Evolutionary conservation across 1,140 invertebrate genomes (phyloP).

Genomic region (Argopecten irradians): DNA sequence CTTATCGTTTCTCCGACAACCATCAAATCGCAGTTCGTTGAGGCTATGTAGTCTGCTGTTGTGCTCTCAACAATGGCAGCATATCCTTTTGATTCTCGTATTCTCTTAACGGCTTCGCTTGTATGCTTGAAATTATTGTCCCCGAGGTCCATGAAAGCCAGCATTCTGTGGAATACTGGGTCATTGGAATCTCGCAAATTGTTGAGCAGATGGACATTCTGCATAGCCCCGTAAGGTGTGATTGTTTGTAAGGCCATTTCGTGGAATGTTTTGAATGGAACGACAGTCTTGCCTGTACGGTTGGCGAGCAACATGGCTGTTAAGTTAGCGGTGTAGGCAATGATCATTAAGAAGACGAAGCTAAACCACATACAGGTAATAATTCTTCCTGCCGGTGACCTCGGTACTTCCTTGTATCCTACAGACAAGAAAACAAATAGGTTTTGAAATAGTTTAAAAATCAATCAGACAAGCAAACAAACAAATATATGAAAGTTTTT

Average conservation of each 20-base stretch:
- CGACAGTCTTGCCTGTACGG: conserved; percentile 45
- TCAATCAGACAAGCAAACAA: no score
- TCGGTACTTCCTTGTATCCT: conserved; percentile 63
- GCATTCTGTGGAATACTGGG: not conserved
- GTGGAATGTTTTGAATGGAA: conserved; percentile 59
- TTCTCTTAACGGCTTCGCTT: conserved; percentile 88
- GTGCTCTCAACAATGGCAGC: conserved; percentile 94
- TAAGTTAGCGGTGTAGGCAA: conserved; percentile 63
- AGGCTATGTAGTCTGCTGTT: conserved; percentile 94
- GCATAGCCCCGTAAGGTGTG: conserved; percentile 42
- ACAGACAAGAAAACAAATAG: not conserved
- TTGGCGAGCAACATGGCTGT: conserved; percentile 88
- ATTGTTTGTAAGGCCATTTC: conserved; percentile 40
- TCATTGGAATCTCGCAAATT: conserved; percentile 25
- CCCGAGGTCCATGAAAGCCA: conserved; percentile 10
- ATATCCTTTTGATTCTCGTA: conserved; percentile 85
- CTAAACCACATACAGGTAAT: conserved; percentile 65
- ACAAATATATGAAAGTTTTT: not conserved
- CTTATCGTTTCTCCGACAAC: conserved; percentile 83
- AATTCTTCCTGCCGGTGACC: conserved; percentile 61
- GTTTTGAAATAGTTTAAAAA: no score
- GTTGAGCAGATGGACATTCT: not conserved
- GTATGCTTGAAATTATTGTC: conserved; percentile 80
- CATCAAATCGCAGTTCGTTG: conserved; percentile 88
- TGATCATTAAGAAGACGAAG: conserved; percentile 60